These are phyloP conservation scores for Vidua chalybeata DNA, from an alignment of 2,113 vertebrate species.

Conservation along the genomic window DNA sequence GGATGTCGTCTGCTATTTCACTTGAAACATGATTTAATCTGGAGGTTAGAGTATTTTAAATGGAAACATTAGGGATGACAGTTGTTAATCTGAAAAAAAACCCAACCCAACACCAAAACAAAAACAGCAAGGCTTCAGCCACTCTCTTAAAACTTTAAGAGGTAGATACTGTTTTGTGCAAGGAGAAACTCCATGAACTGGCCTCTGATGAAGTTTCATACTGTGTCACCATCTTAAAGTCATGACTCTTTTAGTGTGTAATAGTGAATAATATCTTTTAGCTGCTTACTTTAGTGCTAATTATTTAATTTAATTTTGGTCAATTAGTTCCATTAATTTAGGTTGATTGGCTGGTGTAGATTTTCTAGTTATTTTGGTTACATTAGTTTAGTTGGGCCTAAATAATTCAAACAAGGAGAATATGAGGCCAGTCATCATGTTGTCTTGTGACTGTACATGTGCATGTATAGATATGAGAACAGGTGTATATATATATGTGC, in stretches of 20 bases:
- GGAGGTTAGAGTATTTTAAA: not conserved
- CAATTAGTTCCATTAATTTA: not conserved
- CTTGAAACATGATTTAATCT: not conserved
- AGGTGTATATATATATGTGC: not conserved
- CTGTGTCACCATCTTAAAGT: not conserved
- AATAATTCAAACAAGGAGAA: not conserved
- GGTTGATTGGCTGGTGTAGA: not conserved
- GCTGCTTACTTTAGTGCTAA: not conserved
- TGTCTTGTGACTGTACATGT: not conserved
- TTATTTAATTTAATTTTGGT: not conserved
- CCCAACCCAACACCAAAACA: not conserved
- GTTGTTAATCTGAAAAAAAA: not conserved
- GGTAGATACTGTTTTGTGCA: not conserved
- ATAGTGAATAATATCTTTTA: not conserved
- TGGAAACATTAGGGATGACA: not conserved
- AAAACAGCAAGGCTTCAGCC: not conserved
- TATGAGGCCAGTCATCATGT: not conserved
- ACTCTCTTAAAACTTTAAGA: not conserved
- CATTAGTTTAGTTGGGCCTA: not conserved
- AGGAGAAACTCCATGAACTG: not conserved
- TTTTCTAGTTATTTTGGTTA: not conserved
- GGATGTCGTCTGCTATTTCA: not conserved
- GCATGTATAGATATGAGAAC: not conserved
- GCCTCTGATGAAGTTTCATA: not conserved
- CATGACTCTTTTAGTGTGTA: not conserved